phyloP scores from a whole-genome alignment of 2,888 invertebrate genomes.

The Amphipoea oculea region DNA sequence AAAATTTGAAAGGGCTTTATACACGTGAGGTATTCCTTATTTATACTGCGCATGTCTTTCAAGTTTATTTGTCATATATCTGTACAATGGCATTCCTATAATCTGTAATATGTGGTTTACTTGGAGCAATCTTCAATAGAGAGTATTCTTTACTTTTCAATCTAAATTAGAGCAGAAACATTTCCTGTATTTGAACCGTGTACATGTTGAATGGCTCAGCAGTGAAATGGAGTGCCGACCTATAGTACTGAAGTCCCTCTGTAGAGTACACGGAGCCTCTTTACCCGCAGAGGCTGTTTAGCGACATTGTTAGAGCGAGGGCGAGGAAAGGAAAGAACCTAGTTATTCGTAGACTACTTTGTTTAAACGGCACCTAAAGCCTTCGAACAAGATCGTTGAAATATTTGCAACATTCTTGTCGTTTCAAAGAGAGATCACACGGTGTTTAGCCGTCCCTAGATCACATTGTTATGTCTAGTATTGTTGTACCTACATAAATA shows the following conservation, averaged over 20 bases:
- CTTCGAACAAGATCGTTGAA: conserved; percentile 11
- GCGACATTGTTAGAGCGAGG: conserved; percentile 30
- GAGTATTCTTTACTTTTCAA: conserved; percentile 2
- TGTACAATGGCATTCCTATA: conserved; percentile 63
- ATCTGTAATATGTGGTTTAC: conserved; percentile 70
- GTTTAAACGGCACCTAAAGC: conserved; percentile 1
- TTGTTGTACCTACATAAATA: conserved; percentile 6
- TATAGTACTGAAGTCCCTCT: conserved; percentile 20
- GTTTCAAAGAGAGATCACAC: conserved; percentile 14
- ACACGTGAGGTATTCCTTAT: conserved; percentile 75
- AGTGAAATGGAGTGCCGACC: conserved; percentile 17
- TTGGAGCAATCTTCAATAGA: background rate
- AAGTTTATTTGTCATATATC: conserved; percentile 72
- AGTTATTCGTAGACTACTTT: background rate
- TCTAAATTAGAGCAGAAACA: conserved; percentile 7
- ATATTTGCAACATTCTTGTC: conserved; percentile 12
- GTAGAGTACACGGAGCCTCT: conserved; percentile 23
- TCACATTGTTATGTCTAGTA: conserved; percentile 19
- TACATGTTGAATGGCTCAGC: conserved; percentile 27
- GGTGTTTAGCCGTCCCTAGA: conserved; percentile 9
- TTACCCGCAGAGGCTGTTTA: conserved; percentile 46
- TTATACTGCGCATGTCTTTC: conserved; percentile 84
- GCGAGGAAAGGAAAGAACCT: background rate
- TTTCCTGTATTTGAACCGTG: conserved; percentile 12
- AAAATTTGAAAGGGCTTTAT: conserved; percentile 34